phyloP scores from a whole-genome alignment of 2,888 invertebrate genomes.

The Spilosoma lubricipeda region DNA sequence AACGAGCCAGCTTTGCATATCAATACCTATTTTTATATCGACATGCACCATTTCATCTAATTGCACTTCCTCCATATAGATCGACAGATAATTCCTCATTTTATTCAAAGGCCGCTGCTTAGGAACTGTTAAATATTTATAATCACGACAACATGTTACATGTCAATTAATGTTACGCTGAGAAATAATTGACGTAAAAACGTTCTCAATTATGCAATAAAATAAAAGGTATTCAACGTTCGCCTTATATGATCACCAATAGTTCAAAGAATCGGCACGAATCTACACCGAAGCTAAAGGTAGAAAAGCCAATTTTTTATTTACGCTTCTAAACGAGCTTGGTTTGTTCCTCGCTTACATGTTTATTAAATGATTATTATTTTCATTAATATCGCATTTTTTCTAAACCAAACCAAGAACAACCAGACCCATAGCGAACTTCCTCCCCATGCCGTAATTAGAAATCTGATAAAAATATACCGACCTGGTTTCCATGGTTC shows the following conservation, averaged over 20 bases:
- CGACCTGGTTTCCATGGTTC: constrained; percentile 68
- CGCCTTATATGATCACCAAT: constrained; percentile 63
- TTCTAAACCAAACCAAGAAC: not conserved
- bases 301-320: constrained; percentile 61
- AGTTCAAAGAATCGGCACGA: constrained; percentile 57
- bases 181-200: constrained; percentile 81
- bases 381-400: constrained; percentile 58
- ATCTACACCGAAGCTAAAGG: constrained; percentile 60
- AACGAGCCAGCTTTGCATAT: constrained; percentile 81
- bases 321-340: constrained; percentile 46
- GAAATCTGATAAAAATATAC: constrained; percentile 65
- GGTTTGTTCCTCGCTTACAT: constrained; percentile 58
- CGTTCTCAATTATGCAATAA: constrained; percentile 71
- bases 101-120: constrained; percentile 47
- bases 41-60: constrained; percentile 84
- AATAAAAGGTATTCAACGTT: constrained; percentile 64
- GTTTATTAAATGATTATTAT: constrained; percentile 49
- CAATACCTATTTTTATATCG: constrained; percentile 83
- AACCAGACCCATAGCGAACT: constrained; percentile 35
- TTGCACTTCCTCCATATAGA: constrained; percentile 78
- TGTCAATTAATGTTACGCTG: constrained; percentile 77
- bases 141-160: constrained; percentile 70
- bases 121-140: constrained; percentile 71
- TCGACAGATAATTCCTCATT: constrained; percentile 56
- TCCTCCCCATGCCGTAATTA: constrained; percentile 61